These are phyloP conservation scores for Neria commutata DNA, from an alignment of 2,888 invertebrate genomes.

Conservation along the genomic window DNA sequence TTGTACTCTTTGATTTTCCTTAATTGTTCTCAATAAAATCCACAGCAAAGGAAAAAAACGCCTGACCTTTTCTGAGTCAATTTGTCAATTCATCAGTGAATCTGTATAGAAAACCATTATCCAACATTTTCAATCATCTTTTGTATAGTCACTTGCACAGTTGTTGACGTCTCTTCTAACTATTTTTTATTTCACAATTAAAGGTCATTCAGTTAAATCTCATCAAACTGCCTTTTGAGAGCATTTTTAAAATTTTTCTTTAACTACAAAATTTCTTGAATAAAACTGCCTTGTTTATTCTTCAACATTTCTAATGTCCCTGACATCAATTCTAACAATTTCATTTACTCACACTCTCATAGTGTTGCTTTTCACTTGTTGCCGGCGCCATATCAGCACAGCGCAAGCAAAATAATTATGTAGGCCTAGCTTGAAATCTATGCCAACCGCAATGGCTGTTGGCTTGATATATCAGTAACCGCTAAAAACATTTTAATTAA, in stretches of 20 bases:
- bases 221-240: background rate
- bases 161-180: too few relatives aligned
- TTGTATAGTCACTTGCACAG: too few relatives aligned
- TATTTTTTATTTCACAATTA: too few relatives aligned
- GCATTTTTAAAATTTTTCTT: background rate
- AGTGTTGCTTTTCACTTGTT: background rate
- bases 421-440: background rate
- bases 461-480: conserved; percentile 17
- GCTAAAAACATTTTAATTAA: conserved; percentile 14
- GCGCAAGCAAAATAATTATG: conserved; percentile 17
- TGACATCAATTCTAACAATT: background rate
- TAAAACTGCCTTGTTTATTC: background rate
- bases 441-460: conserved; percentile 7
- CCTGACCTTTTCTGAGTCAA: too few relatives aligned
- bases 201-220: too few relatives aligned
- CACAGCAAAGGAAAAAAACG: too few relatives aligned
- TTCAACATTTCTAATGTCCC: background rate
- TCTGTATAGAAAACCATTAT: too few relatives aligned
- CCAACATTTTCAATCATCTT: too few relatives aligned
- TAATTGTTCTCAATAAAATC: too few relatives aligned
- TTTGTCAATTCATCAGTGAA: too few relatives aligned
- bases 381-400: conserved; percentile 23
- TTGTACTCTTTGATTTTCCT: too few relatives aligned
- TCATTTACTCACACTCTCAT: background rate
- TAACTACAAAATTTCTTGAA: background rate